These are phyloP conservation scores for Glyptemys insculpta DNA, from an alignment of 2,797 vertebrate species.

Conservation along the genomic window DNA sequence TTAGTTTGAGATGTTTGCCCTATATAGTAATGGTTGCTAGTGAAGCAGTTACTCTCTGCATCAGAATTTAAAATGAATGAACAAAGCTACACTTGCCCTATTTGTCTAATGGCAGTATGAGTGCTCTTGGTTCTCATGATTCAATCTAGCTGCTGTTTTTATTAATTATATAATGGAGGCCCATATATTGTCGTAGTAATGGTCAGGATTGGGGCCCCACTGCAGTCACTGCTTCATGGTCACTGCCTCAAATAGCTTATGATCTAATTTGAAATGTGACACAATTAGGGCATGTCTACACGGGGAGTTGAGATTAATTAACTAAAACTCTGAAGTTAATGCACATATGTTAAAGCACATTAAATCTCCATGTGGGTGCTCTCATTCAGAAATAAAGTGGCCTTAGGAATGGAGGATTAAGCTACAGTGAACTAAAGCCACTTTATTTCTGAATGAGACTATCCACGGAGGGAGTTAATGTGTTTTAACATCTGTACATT, in stretches of 20 bases:
- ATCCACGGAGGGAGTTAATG: background rate
- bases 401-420: background rate
- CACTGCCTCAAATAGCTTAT: background rate
- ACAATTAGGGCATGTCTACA: background rate
- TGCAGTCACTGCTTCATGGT: background rate
- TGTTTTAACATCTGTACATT: background rate
- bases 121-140: rapidly evolving
- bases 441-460: background rate
- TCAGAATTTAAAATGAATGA: background rate
- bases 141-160: background rate
- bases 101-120: background rate
- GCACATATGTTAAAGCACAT: background rate
- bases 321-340: background rate
- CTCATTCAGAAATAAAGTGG: background rate
- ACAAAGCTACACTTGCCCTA: background rate
- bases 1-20: constrained; percentile 3
- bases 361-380: background rate
- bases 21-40: background rate
- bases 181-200: background rate
- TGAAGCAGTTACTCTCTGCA: background rate
- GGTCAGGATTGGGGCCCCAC: background rate
- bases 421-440: background rate
- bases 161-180: rapidly evolving
- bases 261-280: background rate
- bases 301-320: background rate